A percentile compares a stretch with the other conserved stretches of the same genome.
Conservation (phyloP, 2,797 vertebrate genomes). For the Octomys mimax region DNA sequence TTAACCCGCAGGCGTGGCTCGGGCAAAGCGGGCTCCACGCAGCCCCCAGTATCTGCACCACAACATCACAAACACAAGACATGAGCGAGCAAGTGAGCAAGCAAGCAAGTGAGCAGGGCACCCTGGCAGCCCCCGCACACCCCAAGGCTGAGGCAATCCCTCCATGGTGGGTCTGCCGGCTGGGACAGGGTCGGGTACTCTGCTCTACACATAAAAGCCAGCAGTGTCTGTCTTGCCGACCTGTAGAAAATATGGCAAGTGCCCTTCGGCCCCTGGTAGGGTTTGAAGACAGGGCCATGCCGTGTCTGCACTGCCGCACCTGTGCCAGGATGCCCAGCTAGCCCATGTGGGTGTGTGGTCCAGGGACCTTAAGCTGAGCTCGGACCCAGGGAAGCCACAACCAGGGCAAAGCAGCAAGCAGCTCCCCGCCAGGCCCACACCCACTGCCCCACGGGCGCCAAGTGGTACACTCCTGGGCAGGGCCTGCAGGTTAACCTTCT, state of each 20-base stretch:
- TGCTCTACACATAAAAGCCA: neutral
- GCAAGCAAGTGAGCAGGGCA: neutral
- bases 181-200: rapidly evolving
- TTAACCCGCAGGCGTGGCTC: neutral
- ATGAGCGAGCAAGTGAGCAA: neutral
- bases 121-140: neutral
- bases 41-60: neutral
- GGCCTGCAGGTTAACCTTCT: neutral
- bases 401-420: neutral
- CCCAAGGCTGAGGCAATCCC: no score
- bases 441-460: no score
- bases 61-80: neutral
- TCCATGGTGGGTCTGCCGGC: no score
- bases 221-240: rapidly evolving
- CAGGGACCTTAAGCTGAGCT: neutral
- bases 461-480: neutral
- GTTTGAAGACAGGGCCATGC: neutral
- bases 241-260: no score
- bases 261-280: rapidly evolving
- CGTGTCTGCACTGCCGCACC: neutral
- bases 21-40: neutral
- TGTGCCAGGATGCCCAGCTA: neutral
- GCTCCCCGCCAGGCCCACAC: neutral
- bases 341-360: rapidly evolving
- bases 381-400: no score